Evolutionary conservation across 2,113 vertebrate genomes (phyloP), one percentile per base, ranked within the genome.

Genomic region (Micromys minutus): DNA sequence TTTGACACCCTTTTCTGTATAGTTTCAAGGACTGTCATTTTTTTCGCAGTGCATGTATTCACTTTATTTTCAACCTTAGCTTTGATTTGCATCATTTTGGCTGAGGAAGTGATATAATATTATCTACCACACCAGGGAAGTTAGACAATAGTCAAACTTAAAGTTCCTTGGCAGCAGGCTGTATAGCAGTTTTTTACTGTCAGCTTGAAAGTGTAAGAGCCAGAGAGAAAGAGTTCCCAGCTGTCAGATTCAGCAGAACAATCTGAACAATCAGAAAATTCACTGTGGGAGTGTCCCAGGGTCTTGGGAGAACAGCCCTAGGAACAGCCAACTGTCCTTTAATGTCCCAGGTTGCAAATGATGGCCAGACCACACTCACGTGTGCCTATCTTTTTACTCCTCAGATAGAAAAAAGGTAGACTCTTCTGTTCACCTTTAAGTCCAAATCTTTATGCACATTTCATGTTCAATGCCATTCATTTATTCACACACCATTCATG

Each of bases 31-130:
- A 85, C 2, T 47, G 67, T 50, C 52, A 26, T 31, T 45, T 93
- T 95, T 95, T 87, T 72, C 57, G 26, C 45, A 77, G 8, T 39
- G 11, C 50, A 21, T 74, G 13, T 16, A 81, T 94, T 87, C 45
- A 71, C 96, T 87, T 5, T 55, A 50, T 15, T 74, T 95, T 93
- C 26, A 59, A 15, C 65, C 45, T 95, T 95, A 34, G 89, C 7
- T 91, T 72, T 94, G 79, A 91, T 77, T 80, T 91, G 5, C 39
- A 31, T 83, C 80, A 13, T 45, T 96, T 96, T 95, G 74, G 26
- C 50, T 16, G 50, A 19, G 93, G 65, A 90, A 47, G 69, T 3
- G 87, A 19, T 5, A 22, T 79, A 89, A 69, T n/a, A 57, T 63
- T 63, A 45, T 63, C 93, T 74, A 72, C 39, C 2, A 13, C 39